A percentile compares a stretch with the other conserved stretches of the same genome.
These are phyloP conservation scores for Drosophila miranda DNA, from an alignment of 1,140 invertebrate species.

Conservation along the genomic window DNA sequence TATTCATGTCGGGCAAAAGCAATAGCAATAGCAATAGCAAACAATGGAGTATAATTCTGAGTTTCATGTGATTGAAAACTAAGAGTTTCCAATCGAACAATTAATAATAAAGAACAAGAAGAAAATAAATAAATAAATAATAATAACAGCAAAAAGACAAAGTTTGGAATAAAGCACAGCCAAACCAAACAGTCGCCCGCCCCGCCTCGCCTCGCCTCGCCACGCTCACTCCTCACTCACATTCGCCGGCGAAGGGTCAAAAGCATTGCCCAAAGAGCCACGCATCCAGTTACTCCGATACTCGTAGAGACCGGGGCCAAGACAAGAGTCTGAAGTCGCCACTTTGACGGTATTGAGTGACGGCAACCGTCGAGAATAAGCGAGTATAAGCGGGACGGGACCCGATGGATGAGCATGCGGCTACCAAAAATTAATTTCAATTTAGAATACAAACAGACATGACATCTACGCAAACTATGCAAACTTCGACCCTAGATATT, in stretches of 20 bases:
- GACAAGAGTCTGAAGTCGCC: not conserved
- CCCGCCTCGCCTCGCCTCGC: not conserved
- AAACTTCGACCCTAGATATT: too few species aligned
- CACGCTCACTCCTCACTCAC: constrained; percentile 1
- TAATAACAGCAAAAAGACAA: constrained; percentile 50
- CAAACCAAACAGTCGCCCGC: constrained; percentile 20
- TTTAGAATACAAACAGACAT: not conserved
- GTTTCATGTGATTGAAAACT: constrained; percentile 74
- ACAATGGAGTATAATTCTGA: constrained; percentile 75
- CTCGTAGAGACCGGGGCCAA: constrained; percentile 11
- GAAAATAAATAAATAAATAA: constrained; percentile 49
- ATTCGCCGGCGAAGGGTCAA: constrained; percentile 41
- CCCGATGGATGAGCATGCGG: constrained; percentile 23
- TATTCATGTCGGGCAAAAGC: constrained; percentile 62
- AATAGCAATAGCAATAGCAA: constrained; percentile 30
- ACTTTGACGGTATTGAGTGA: constrained; percentile 45
- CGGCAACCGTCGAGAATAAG: constrained; percentile 48
- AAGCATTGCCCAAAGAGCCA: constrained; percentile 46
- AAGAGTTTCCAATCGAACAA: constrained; percentile 54
- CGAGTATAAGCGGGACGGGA: constrained; percentile 1
- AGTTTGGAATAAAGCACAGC: not conserved
- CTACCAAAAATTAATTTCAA: constrained; percentile 16
- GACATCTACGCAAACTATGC: constrained; percentile 14
- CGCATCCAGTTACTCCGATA: constrained; percentile 20
- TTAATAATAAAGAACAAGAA: constrained; percentile 58